phyloP scores from a whole-genome alignment of 2,888 invertebrate species.

The Carcina quercana region DNA sequence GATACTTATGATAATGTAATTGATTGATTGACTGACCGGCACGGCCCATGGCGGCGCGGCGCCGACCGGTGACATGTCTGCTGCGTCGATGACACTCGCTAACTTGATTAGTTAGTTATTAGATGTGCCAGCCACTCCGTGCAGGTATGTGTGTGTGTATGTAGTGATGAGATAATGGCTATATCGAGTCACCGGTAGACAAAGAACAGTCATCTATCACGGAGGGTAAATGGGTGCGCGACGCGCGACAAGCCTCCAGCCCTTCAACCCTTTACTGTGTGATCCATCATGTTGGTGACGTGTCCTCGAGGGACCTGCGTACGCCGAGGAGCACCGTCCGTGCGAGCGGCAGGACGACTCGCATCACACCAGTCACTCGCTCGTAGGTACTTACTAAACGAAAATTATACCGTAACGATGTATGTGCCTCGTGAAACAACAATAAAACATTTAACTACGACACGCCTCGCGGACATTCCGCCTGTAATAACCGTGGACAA shows the following conservation, averaged over 20 bases:
- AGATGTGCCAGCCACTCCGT: no score
- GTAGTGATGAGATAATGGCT: constrained; percentile 35
- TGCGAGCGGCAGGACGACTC: no score
- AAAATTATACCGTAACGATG: constrained; percentile 53
- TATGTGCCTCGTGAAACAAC: constrained; percentile 54
- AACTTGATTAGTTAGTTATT: no score
- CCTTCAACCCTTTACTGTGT: no score
- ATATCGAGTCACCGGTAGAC: constrained; percentile 37
- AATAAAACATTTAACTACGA: constrained; percentile 63
- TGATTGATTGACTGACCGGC: constrained; percentile 36
- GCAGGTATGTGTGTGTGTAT: no score
- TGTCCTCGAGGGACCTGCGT: no score
- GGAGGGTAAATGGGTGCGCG: constrained; percentile 47
- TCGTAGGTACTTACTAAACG: constrained; percentile 26
- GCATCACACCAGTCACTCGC: not conserved
- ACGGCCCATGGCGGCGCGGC: no score
- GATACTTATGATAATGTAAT: constrained; percentile 57
- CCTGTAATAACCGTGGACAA: constrained; percentile 47
- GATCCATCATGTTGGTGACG: no score
- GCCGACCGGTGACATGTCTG: no score
- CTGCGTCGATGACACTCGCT: no score
- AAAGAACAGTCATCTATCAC: constrained; percentile 53
- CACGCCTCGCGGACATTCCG: constrained; percentile 51
- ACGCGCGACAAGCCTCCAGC: constrained; percentile 53
- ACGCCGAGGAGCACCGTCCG: no score